These are phyloP conservation scores for Camponotus pennsylvanicus DNA, from an alignment of 1,140 invertebrate genomes.

Conservation along the genomic window DNA sequence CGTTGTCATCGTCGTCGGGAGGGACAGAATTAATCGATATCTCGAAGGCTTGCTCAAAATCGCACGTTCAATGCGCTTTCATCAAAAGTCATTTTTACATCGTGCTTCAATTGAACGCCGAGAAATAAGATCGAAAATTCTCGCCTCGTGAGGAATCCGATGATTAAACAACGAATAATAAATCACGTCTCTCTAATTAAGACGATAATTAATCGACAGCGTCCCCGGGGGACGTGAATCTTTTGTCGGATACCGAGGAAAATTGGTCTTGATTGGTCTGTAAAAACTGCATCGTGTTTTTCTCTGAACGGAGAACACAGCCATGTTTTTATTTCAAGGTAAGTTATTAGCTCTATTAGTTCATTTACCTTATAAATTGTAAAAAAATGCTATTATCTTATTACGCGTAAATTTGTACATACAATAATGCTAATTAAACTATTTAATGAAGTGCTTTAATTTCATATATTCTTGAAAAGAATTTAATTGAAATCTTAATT, in stretches of 20 bases:
- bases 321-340: not conserved
- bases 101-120: too few relatives aligned
- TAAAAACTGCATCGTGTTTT: constrained; percentile 6
- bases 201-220: constrained; percentile 54
- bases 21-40: constrained; percentile 30
- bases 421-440: not conserved
- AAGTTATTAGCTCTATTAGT: constrained; percentile 14
- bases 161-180: constrained; percentile 48
- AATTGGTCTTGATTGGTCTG: not conserved
- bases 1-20: not conserved
- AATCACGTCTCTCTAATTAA: constrained; percentile 61
- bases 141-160: not conserved
- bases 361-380: constrained; percentile 5
- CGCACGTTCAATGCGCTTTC: not conserved
- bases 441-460: constrained; percentile 15
- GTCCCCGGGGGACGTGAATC: not conserved
- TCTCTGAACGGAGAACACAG: not conserved
- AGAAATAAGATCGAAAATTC: not conserved
- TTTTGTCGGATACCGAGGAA: constrained; percentile 14
- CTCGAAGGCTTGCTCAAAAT: constrained; percentile 5
- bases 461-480: not conserved
- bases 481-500: constrained; percentile 12
- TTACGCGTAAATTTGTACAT: not conserved
- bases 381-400: not conserved
- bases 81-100: not conserved